phyloP scores from a whole-genome alignment of 1,140 invertebrate genomes.

The Drosophila suzukii region DNA sequence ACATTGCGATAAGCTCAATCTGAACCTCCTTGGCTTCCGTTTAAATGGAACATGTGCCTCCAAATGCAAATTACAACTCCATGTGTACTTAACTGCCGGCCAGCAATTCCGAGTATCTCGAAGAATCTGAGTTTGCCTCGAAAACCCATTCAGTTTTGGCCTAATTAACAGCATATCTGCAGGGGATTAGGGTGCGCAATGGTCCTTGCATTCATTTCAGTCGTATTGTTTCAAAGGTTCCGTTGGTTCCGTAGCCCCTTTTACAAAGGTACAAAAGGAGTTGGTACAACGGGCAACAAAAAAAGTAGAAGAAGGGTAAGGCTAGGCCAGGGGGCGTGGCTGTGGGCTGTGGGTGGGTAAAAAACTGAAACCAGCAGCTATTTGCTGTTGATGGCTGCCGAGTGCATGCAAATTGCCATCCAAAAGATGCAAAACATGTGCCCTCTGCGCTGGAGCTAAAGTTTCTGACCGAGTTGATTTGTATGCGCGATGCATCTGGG shows the following conservation, averaged over 20 bases:
- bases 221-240: conserved; percentile 62
- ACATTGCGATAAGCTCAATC: neutral
- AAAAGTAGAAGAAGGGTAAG: neutral
- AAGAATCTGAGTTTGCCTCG: conserved; percentile 21
- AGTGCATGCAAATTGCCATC: conserved; percentile 81
- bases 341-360: neutral
- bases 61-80: conserved; percentile 27
- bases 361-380: conserved; percentile 64
- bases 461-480: conserved; percentile 66
- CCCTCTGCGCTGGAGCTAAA: conserved; percentile 45
- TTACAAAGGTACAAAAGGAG: conserved; percentile 42
- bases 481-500: conserved; percentile 66
- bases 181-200: conserved; percentile 50
- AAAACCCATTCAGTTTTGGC: conserved; percentile 40
- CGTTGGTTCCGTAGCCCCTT: neutral
- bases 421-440: conserved; percentile 79
- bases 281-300: conserved; percentile 6
- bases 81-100: conserved; percentile 32
- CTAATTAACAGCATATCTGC: conserved; percentile 60
- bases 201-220: conserved; percentile 51
- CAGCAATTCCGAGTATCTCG: conserved; percentile 19
- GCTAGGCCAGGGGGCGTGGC: neutral
- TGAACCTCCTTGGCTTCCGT: neutral
- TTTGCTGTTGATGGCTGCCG: conserved; percentile 80
- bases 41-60: neutral